These are phyloP conservation scores for Idaea dimidiata DNA, from an alignment of 2,888 invertebrate genomes.

Conservation along the genomic window DNA sequence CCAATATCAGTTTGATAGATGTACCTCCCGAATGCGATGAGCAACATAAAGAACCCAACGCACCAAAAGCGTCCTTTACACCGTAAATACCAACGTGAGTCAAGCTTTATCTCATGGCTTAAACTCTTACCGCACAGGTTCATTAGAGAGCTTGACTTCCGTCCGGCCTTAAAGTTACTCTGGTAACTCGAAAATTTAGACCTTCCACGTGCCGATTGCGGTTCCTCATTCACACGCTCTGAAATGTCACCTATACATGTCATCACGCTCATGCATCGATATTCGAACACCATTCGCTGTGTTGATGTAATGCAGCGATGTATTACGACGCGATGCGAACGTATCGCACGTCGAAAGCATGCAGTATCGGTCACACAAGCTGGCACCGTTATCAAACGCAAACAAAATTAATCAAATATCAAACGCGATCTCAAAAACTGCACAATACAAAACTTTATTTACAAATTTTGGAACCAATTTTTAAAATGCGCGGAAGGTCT, in stretches of 20 bases:
- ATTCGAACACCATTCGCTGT: constrained; percentile 35
- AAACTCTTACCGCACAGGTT: constrained; percentile 95
- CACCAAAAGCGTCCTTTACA: constrained; percentile 64
- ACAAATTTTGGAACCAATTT: constrained; percentile 57
- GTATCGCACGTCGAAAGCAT: constrained; percentile 43
- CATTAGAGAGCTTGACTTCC: constrained; percentile 97
- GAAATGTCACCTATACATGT: constrained; percentile 84
- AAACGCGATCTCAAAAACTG: constrained; percentile 39
- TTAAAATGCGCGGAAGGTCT: constrained; percentile 74
- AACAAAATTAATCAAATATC: constrained; percentile 59
- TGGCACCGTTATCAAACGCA: constrained; percentile 46
- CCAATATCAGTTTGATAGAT: not conserved
- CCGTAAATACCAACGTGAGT: constrained; percentile 60
- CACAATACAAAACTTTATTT: constrained; percentile 39
- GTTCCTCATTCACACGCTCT: constrained; percentile 90
- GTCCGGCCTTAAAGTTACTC: constrained; percentile 91
- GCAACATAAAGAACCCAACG: constrained; percentile 68
- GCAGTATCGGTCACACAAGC: constrained; percentile 57
- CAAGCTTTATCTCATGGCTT: constrained; percentile 63
- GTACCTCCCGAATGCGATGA: constrained; percentile 34
- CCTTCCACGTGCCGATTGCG: constrained; percentile 90
- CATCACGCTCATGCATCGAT: constrained; percentile 67
- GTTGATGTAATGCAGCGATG: constrained; percentile 26
- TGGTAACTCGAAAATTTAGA: constrained; percentile 92
- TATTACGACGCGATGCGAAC: constrained; percentile 12